Conservation (phyloP, 2,113 vertebrate species). For the Anser cygnoides region DNA sequence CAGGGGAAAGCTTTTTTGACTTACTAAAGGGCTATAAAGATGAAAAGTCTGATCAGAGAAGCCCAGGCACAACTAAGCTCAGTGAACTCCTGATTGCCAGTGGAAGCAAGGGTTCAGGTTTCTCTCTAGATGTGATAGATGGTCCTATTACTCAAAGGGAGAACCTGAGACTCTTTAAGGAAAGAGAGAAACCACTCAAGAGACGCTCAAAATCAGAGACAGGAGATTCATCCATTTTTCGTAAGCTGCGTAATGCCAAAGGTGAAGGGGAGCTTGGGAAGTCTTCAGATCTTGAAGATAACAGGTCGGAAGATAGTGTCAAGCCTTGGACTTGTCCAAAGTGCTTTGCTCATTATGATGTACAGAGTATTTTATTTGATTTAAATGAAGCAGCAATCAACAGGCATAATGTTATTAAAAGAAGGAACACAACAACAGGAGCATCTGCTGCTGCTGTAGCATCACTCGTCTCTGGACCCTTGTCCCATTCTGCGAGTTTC, state of each 20-base stretch:
- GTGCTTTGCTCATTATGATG: slow-evolving; percentile 93
- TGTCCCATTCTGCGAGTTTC: slow-evolving; percentile 91
- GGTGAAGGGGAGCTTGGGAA: slow-evolving; percentile 85
- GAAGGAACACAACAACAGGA: slow-evolving; percentile 92
- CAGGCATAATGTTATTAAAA: slow-evolving; percentile 88
- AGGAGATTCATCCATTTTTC: slow-evolving; percentile 94
- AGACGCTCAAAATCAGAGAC: slow-evolving; percentile 94
- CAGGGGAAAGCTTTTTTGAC: slow-evolving; percentile 93
- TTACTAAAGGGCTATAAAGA: slow-evolving; percentile 91
- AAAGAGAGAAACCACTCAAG: slow-evolving; percentile 94
- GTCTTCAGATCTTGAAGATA: slow-evolving; percentile 88
- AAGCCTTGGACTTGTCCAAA: slow-evolving; percentile 92
- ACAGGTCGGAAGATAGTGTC: slow-evolving; percentile 83
- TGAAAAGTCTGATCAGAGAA: slow-evolving; percentile 86
- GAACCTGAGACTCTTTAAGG: slow-evolving; percentile 90
- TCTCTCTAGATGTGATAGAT: slow-evolving; percentile 85
- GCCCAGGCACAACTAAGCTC: slow-evolving; percentile 83
- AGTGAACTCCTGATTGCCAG: slow-evolving; percentile 86
- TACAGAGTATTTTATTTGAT: slow-evolving; percentile 94
- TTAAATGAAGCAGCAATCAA: slow-evolving; percentile 88
- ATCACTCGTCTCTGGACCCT: slow-evolving; percentile 82
- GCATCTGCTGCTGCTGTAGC: slow-evolving; percentile 93
- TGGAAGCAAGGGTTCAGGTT: slow-evolving; percentile 82
- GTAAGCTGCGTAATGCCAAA: slow-evolving; percentile 90
- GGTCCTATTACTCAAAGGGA: slow-evolving; percentile 85